Percentiles rank a stretch among this genome's conserved stretches.
phyloP scores from a whole-genome alignment of 1,140 invertebrate genomes.

The Macrostomum lignano region DNA sequence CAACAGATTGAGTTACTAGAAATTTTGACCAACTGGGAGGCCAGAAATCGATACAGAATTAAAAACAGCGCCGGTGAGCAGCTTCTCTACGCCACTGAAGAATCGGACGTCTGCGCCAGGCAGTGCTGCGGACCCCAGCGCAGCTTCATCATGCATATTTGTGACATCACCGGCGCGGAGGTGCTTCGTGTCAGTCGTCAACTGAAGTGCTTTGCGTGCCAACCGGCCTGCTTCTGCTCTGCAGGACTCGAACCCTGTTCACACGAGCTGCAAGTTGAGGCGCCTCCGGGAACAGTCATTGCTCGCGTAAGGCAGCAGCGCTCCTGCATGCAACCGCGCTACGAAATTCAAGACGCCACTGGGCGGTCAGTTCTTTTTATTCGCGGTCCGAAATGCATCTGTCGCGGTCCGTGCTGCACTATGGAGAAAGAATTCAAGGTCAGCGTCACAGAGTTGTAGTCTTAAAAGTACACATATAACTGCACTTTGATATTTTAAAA shows the following conservation, averaged over 20 bases:
- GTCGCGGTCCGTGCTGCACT: conserved; percentile 13
- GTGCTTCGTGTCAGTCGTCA: conserved; percentile 13
- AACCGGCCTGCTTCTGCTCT: conserved; percentile 2
- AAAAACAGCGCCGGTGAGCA: conserved; percentile 42
- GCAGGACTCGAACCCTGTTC: conserved; percentile 12
- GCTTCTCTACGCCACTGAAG: too few relatives aligned
- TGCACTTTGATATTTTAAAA: too few relatives aligned
- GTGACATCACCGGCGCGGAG: conserved; percentile 45
- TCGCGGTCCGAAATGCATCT: conserved; percentile 13
- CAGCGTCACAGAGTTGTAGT: too few relatives aligned
- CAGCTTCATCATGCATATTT: conserved; percentile 54
- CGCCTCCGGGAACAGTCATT: conserved; percentile 12
- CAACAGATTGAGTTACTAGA: conserved; percentile 58
- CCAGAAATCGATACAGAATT: conserved; percentile 56
- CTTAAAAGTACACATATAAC: too few relatives aligned
- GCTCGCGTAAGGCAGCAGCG: conserved; percentile 14
- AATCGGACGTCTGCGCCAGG: conserved; percentile 45
- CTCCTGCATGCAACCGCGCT: conserved; percentile 13
- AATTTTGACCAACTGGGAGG: conserved; percentile 54
- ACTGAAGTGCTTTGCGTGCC: too few relatives aligned
- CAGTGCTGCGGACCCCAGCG: conserved; percentile 45
- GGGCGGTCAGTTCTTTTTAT: conserved; percentile 11
- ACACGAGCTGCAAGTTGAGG: conserved; percentile 11
- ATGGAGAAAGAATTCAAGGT: conserved; percentile 13
- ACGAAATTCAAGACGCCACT: conserved; percentile 12